These are phyloP conservation scores for Eupristina koningsbergeri DNA, from an alignment of 1,140 invertebrate genomes.

Conservation along the genomic window DNA sequence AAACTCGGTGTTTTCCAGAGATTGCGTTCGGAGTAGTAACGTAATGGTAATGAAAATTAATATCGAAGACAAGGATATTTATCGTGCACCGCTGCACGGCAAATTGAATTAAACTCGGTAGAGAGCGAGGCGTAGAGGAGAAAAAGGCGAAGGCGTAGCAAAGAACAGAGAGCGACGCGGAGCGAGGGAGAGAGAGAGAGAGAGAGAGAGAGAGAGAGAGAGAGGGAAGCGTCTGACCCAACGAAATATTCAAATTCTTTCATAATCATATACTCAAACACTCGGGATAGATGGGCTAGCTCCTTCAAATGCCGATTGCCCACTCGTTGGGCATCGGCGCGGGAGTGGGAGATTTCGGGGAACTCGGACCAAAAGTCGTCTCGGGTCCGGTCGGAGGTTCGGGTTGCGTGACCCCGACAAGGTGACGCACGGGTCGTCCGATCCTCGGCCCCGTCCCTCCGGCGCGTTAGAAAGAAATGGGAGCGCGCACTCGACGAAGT, in stretches of 20 bases:
- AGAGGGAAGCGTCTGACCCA: not conserved
- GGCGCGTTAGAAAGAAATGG: constrained; percentile 54
- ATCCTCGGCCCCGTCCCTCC: not conserved
- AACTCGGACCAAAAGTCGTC: not conserved
- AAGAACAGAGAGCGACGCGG: not conserved
- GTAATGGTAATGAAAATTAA: not conserved
- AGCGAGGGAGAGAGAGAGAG: not conserved
- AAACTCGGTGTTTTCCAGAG: no score
- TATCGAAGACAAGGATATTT: not conserved
- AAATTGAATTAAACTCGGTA: not conserved
- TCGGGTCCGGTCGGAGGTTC: not conserved
- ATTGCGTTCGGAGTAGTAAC: no score
- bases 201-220: not conserved
- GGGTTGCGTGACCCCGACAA: constrained; percentile 5
- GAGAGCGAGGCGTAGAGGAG: not conserved
- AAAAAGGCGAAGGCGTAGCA: not conserved
- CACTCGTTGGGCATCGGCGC: not conserved
- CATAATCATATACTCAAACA: constrained; percentile 19
- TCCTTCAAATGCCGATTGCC: not conserved
- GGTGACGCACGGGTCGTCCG: not conserved
- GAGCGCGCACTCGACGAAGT: constrained; percentile 63
- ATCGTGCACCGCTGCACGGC: not conserved
- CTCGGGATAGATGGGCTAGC: not conserved
- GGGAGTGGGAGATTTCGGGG: not conserved
- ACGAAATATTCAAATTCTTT: constrained; percentile 31